Base-by-base conservation (phyloP, 2,797 vertebrate genomes). In the Sebastolobus altivelis region DNA sequence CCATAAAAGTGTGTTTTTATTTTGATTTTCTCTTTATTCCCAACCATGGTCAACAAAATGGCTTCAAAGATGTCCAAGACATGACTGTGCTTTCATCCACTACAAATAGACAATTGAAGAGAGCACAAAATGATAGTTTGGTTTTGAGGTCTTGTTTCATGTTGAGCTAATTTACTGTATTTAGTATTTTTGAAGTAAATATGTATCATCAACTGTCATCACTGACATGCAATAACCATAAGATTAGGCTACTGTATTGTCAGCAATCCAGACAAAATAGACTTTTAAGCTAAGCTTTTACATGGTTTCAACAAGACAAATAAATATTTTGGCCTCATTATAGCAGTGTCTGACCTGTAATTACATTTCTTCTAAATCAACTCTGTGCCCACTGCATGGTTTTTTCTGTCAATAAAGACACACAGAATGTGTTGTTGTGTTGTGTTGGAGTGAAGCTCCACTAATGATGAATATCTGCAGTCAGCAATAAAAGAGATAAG, bases 121-220 rank as follows among this genome's bases (percentile, higher is more conserved):
- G 69, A 76, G 77, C 18, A 22, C 60, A 65, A 82, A 87, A 82
- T 79, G 67, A 77, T 79, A 38, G 37, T 83, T 91, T 84, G 73
- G 77, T 78, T 90, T 93, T 90, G 88, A 89, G 83, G 89, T 82
- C 69, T 75, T 74, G 67, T 82, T 92, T 88, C 72, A 84, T 84
- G 78, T 84, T 63, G 25, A 79, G 65, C 40, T 84, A 8, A 86
- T 79, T 81, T 82, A 14, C 37, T 63, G 35, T 63, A 68, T 85
- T 85, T 56, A 65, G 43, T 46, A 65, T 73, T 83, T 87, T 75
- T 82, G 58, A 87, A 83, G 65, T 67, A 79, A 84, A 79, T 80
- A 75, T 85, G 52, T 79, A 73, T 79, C 58, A 79, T 25, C 25
- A 25, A 25, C 25, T 73, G 73, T 81, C 66, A 66, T 61, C 66